Conservation (phyloP, 1,140 invertebrate species). For the Antheraea mylitta region DNA sequence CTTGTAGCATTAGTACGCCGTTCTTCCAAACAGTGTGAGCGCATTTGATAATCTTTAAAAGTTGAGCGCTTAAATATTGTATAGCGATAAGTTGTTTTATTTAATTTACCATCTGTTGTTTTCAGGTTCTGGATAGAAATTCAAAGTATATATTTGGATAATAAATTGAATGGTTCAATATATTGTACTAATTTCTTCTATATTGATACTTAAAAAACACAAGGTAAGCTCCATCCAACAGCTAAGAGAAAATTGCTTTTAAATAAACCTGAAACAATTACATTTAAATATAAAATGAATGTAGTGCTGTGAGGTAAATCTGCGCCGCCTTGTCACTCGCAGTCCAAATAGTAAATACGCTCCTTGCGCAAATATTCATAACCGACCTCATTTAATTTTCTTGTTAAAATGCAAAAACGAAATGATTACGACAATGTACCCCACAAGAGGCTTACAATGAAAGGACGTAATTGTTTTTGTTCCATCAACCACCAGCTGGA, state of each 20-base stretch:
- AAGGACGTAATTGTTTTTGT: conserved; percentile 20
- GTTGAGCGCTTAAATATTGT: no score
- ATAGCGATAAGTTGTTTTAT: no score
- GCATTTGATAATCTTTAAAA: no score
- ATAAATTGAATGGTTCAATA: no score
- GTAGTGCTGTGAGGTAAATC: conserved; percentile 21
- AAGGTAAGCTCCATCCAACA: neutral
- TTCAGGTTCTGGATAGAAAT: no score
- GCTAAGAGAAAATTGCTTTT: conserved; percentile 1
- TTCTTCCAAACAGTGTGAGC: no score
- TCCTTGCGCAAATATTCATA: conserved; percentile 14
- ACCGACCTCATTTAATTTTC: conserved; percentile 12
- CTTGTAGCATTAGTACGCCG: no score
- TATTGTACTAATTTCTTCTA: no score
- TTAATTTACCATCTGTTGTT: no score
- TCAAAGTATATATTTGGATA: no score
- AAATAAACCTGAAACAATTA: conserved; percentile 21
- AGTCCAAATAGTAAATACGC: conserved; percentile 9
- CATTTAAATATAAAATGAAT: conserved; percentile 27
- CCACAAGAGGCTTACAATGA: neutral
- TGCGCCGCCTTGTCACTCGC: neutral
- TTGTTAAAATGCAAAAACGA: conserved; percentile 10
- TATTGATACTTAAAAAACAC: no score
- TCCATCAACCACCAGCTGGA: conserved; percentile 21
- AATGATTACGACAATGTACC: neutral